A percentile compares a stretch with the other conserved stretches of the same genome.
These are phyloP conservation scores for Bembecia ichneumoniformis DNA, from an alignment of 2,888 invertebrate genomes.

Conservation along the genomic window DNA sequence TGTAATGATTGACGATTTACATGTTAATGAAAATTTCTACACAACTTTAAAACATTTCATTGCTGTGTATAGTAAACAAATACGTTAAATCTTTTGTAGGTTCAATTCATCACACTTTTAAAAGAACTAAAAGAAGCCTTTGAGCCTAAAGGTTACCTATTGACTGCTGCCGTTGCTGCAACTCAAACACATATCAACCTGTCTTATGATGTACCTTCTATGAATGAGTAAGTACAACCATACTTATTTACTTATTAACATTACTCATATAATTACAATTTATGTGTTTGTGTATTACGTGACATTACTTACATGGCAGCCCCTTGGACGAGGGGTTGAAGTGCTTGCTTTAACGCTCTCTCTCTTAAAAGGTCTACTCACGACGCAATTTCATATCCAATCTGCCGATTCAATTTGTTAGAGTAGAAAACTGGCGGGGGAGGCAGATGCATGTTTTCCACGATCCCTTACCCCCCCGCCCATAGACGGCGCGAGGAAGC, in stretches of 20 bases:
- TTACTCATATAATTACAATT: neutral
- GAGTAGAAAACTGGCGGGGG: no score
- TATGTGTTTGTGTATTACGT: neutral
- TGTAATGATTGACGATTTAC: neutral
- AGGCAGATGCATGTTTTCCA: no score
- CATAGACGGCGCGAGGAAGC: no score
- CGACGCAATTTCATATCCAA: no score
- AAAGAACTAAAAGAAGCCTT: constrained; percentile 83
- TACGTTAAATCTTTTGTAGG: constrained; percentile 18
- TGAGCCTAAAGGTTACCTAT: constrained; percentile 75
- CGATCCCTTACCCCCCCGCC: no score
- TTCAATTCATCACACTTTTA: constrained; percentile 27
- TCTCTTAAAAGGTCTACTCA: neutral
- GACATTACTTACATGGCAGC: neutral
- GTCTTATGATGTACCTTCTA: constrained; percentile 78
- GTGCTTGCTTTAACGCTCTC: neutral
- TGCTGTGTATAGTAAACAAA: neutral
- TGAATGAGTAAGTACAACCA: neutral
- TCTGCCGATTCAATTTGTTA: no score
- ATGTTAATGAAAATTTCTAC: neutral
- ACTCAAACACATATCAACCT: constrained; percentile 81
- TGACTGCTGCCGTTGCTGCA: constrained; percentile 88
- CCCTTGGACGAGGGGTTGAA: no score
- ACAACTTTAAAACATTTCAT: neutral
- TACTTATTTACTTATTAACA: neutral